Evolutionary conservation across 1,140 invertebrate genomes (phyloP).

Genomic region (Holcopasites calliopsidis): DNA sequence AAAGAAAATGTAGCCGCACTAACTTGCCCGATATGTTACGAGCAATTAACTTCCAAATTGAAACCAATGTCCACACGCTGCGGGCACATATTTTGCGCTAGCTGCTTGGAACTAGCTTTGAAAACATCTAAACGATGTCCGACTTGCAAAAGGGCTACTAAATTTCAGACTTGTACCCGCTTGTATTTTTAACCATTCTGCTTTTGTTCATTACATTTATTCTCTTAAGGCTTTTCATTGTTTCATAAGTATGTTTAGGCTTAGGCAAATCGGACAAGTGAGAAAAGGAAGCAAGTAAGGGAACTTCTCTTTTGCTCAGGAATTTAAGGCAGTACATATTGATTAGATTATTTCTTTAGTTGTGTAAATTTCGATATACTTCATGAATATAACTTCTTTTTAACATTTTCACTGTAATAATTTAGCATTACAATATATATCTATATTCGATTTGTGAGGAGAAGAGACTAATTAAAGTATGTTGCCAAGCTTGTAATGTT

Average conservation of each 20-base stretch:
- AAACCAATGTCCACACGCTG: constrained; percentile 63
- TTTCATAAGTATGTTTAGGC: not conserved
- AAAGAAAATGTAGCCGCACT: not conserved
- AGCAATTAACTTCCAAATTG: constrained; percentile 49
- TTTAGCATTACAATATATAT: not conserved
- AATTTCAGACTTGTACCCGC: constrained; percentile 56
- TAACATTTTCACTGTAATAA: not conserved
- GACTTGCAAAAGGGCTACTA: constrained; percentile 51
- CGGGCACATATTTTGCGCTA: constrained; percentile 67
- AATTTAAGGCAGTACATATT: not conserved
- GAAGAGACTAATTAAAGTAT: not conserved
- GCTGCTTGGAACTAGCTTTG: constrained; percentile 52
- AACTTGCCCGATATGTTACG: constrained; percentile 65
- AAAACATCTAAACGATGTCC: constrained; percentile 58
- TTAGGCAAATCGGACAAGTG: not conserved
- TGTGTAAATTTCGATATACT: not conserved
- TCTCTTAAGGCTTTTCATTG: not conserved
- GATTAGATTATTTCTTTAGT: not conserved
- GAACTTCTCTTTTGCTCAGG: not conserved
- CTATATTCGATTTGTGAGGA: not conserved
- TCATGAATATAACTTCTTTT: constrained; percentile 3
- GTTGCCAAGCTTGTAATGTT: not conserved
- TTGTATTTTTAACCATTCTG: constrained; percentile 61
- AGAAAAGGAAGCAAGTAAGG: not conserved
- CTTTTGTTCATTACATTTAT: not conserved